Evolutionary conservation across 2,888 invertebrate species (phyloP), one percentile per base, ranked within the genome.

Genomic region (Steinernema carpocapsae): DNA sequence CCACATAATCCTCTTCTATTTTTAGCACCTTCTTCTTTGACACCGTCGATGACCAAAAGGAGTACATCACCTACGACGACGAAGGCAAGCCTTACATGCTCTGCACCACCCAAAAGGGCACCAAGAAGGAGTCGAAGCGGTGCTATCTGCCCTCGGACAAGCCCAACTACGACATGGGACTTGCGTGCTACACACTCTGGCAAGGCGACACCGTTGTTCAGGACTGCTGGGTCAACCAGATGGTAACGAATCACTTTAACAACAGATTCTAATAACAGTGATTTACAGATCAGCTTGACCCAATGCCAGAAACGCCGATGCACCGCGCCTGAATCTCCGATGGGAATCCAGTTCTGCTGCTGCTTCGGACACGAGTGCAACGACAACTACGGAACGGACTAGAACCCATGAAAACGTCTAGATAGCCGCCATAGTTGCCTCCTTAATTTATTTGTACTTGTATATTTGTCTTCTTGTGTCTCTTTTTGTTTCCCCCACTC

Each of bases 281-380:
- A 48, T 6, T 48, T n/a, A n/a, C 17, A 64, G 64, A 17, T 32
- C 22, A 64, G 64, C 14, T 17, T 64, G 6, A 32, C 22, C 17
- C 64, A 64, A 26, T 64, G 64, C 19, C 17, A 64, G 37, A 64
- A 64, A 32, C 64, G 64, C 32, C 64, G 64, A 1, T 64, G 64
- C 32, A 12, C 64, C 2, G 29, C 64, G 4, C 26, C 32, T 6
- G 64, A 22, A 29, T 64, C 64, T 1, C 22, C 64, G 26, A 12
- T 32, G 17, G 64, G 48, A 4, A 73, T 73, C 64, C 59, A 64
- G 43, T 73, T 73, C 73, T 73, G 73, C 48, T 73, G 73, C 48
- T 73, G 73, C 48, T 70, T 70, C 24, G 73, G 73, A 0, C 70
- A 73, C 45, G 48, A 48, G 14, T 73, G 73, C 48, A 73, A 73